These are phyloP conservation scores for Drosophila niveifrons DNA, from an alignment of 2,888 invertebrate species.

Conservation along the genomic window DNA sequence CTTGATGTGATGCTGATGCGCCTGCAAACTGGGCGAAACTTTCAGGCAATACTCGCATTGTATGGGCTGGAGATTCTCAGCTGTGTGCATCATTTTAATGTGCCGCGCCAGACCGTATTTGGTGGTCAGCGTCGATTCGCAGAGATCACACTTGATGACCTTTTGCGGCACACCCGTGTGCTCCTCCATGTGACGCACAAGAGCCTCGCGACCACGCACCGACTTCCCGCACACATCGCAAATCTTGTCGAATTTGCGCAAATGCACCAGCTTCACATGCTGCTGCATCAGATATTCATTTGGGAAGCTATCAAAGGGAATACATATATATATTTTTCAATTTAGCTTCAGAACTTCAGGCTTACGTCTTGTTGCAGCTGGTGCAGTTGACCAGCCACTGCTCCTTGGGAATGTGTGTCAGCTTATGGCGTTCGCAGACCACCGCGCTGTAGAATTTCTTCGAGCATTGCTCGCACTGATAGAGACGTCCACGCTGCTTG, in stretches of 20 bases:
- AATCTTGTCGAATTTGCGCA: constrained; percentile 80
- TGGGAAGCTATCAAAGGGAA: constrained; percentile 69
- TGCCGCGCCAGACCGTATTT: constrained; percentile 82
- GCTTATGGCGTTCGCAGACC: constrained; percentile 77
- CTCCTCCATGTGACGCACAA: constrained; percentile 81
- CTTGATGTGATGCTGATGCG: constrained; percentile 80
- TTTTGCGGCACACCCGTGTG: constrained; percentile 77
- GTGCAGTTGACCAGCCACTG: constrained; percentile 76
- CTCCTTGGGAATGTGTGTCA: constrained; percentile 81
- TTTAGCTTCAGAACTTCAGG: neutral
- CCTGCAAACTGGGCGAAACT: constrained; percentile 76
- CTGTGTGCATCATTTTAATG: constrained; percentile 81
- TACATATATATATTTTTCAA: neutral
- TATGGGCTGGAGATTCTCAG: constrained; percentile 75
- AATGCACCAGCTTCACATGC: constrained; percentile 80
- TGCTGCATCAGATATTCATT: constrained; percentile 77
- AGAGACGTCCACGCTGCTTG: constrained; percentile 70
- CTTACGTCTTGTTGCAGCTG: constrained; percentile 80
- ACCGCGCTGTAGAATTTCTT: constrained; percentile 80
- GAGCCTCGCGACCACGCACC: constrained; percentile 75
- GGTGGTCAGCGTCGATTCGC: constrained; percentile 75
- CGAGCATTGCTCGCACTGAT: constrained; percentile 81
- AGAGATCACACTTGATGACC: constrained; percentile 79
- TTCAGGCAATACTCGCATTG: constrained; percentile 80
- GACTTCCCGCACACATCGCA: constrained; percentile 84